Evolutionary conservation across 2,797 vertebrate genomes (phyloP).

Genomic region (Zenarchopterus dispar): DNA sequence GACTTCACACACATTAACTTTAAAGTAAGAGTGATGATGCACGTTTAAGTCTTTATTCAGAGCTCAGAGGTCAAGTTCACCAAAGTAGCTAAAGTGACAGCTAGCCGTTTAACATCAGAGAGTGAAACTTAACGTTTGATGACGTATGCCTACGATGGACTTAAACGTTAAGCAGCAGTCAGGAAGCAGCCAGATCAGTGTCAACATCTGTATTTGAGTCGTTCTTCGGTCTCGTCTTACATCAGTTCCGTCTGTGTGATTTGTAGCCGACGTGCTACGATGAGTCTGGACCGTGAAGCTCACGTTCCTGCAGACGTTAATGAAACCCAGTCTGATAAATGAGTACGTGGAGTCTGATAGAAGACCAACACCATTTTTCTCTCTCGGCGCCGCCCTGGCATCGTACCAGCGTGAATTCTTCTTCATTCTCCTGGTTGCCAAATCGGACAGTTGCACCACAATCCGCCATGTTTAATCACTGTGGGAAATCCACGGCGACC

Average conservation of each 20-base stretch:
- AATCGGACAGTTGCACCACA: slow-evolving; percentile 9
- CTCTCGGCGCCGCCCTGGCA: slow-evolving; percentile 10
- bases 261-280: slow-evolving; percentile 31
- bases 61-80: too few relatives aligned
- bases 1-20: too few relatives aligned
- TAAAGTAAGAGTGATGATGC: too few relatives aligned
- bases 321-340: slow-evolving; percentile 39
- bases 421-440: slow-evolving; percentile 14
- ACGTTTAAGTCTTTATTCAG: too few relatives aligned
- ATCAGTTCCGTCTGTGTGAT: slow-evolving; percentile 24
- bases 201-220: too few relatives aligned
- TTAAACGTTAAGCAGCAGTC: background rate
- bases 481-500: slow-evolving; percentile 3
- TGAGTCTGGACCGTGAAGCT: slow-evolving; percentile 8
- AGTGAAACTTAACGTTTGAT: too few relatives aligned
- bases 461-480: slow-evolving; percentile 10
- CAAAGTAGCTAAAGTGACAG: too few relatives aligned
- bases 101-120: too few relatives aligned
- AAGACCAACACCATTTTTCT: slow-evolving; percentile 12
- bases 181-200: too few relatives aligned
- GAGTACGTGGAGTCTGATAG: slow-evolving; percentile 33
- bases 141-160: too few relatives aligned
- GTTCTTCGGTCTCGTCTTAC: too few relatives aligned
- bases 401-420: slow-evolving; percentile 3
- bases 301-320: slow-evolving; percentile 24